Conservation (phyloP, 2,888 invertebrate genomes). For the Tiliacea citrago region DNA sequence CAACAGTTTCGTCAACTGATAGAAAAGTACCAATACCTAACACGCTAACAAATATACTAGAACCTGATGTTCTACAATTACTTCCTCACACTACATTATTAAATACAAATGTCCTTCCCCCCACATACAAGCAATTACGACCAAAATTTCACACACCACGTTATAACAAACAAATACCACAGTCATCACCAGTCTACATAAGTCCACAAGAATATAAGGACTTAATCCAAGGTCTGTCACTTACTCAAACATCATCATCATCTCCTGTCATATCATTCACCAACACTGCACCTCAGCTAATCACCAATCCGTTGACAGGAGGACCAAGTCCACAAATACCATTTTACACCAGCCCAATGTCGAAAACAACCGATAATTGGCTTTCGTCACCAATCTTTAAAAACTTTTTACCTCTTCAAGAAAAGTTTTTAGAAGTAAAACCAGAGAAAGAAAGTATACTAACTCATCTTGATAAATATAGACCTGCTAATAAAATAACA, state of each 20-base stretch:
- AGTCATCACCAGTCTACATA: neutral
- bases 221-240: neutral
- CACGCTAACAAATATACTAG: neutral
- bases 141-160: no score
- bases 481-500: neutral
- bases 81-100: neutral
- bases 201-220: constrained; percentile 16
- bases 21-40: neutral
- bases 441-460: neutral
- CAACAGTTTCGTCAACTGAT: neutral
- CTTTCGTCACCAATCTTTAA: neutral
- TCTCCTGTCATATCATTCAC: no score
- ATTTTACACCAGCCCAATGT: neutral
- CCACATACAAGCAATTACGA: neutral
- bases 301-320: neutral
- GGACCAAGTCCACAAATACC: neutral
- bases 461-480: neutral
- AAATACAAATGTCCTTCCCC: neutral
- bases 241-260: neutral
- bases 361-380: neutral
- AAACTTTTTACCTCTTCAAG: neutral
- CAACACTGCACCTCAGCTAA: neutral
- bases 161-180: neutral
- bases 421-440: neutral
- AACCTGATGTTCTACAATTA: neutral